A percentile compares a stretch with the other conserved stretches of the same genome.
Evolutionary conservation across 2,888 invertebrate genomes (phyloP).

Genomic region (Anticlea derivata): DNA sequence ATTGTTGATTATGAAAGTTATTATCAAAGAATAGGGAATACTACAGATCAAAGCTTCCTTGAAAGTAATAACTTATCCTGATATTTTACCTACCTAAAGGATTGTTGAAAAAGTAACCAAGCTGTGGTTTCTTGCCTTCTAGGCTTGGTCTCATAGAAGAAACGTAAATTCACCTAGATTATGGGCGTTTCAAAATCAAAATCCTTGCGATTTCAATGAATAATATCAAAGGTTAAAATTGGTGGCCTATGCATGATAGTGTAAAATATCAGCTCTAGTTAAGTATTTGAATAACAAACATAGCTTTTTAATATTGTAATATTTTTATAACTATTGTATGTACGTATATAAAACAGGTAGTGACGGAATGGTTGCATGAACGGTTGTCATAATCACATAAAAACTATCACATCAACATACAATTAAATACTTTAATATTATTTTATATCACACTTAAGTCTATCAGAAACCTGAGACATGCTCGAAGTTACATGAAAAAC

Average conservation of each 20-base stretch:
- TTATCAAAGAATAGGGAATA: too few relatives aligned
- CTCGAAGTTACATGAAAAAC: slow-evolving; percentile 23
- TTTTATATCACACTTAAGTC: slow-evolving; percentile 24
- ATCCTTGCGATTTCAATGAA: too few relatives aligned
- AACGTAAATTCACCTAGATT: too few relatives aligned
- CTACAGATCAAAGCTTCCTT: too few relatives aligned
- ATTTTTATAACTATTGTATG: background rate
- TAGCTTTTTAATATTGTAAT: background rate
- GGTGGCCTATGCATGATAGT: too few relatives aligned
- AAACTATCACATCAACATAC: slow-evolving; percentile 31
- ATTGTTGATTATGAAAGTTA: slow-evolving; percentile 1
- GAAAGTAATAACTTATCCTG: too few relatives aligned
- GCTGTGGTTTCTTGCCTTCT: too few relatives aligned
- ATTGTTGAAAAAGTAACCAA: too few relatives aligned
- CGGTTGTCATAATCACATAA: slow-evolving; percentile 29
- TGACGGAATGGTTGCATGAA: slow-evolving; percentile 23
- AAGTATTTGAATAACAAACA: background rate
- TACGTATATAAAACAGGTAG: slow-evolving; percentile 1
- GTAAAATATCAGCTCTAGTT: slow-evolving; percentile 10
- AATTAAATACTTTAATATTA: slow-evolving; percentile 26
- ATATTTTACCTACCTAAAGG: too few relatives aligned
- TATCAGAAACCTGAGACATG: slow-evolving; percentile 19
- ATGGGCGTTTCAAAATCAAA: too few relatives aligned
- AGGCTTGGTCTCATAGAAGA: too few relatives aligned
- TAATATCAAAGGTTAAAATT: too few relatives aligned